Evolutionary conservation across 1,140 invertebrate genomes (phyloP), one percentile per base, ranked within the genome.

Genomic region (Calliphora vicina): DNA sequence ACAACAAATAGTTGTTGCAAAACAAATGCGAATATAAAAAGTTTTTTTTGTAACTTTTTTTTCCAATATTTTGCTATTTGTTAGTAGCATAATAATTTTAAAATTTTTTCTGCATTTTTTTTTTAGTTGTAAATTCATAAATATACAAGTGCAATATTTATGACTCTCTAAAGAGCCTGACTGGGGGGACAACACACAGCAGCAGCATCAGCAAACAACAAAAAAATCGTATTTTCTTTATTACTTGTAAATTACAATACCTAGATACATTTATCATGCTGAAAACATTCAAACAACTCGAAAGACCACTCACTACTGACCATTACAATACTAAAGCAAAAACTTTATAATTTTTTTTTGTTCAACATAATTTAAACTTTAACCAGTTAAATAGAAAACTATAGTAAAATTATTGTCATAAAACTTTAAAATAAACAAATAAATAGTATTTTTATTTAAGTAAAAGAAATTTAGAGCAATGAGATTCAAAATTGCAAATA

Each of bases 61-160:
- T 20, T 67, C n/a, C n/a, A n/a, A n/a, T n/a, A n/a, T 67, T 23
- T 67, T 67, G n/a, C 23, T 67, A 20, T 67, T 15, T 67, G n/a
- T 67, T 67, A 23, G 61, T 67, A 67, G 61, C 17, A 67, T 25
- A 10, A 23, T 9, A 23, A 67, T 25, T 25, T 67, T 67, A 25
- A 9, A 23, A 9, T 1, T 25, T 67, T 23, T 67, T 23, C n/a
- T n/a, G n/a, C n/a, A n/a, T n/a, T 67, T 25, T 67, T 23, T 67
- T 67, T 67, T 67, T n/a, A 57, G 50, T 67, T 67, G 61, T 67
- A 67, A 67, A 67, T 10, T 67, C 61, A 67, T 67, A 67, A 67
- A 67, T 67, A 67, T 67, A 67, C 61, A 67, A 67, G 61, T 67
- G n/a, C n/a, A 67, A 67, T 67, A 67, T 67, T 67, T 67, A 67